A percentile compares a stretch with the other conserved stretches of the same genome.
phyloP scores from a whole-genome alignment of 2,888 invertebrate genomes.

The Rhagonycha lutea region DNA sequence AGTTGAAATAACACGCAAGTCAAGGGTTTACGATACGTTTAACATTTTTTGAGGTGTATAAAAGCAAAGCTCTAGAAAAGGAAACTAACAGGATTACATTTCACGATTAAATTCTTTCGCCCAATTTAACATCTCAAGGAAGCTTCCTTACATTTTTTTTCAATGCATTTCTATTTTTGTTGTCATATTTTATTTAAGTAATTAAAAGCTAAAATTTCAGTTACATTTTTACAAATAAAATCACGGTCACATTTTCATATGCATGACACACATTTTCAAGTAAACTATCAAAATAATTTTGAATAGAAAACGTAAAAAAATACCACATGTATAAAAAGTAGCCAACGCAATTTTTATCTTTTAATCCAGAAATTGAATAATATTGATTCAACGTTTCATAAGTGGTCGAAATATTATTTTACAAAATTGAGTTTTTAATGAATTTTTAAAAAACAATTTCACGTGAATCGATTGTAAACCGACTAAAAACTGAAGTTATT shows the following conservation, averaged over 20 bases:
- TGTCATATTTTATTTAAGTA: neutral
- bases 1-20: neutral
- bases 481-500: neutral
- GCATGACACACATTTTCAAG: no score
- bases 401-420: neutral
- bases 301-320: no score
- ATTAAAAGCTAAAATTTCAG: no score
- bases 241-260: no score
- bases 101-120: neutral
- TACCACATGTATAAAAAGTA: neutral
- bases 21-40: neutral
- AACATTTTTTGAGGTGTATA: neutral
- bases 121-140: neutral
- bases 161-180: neutral
- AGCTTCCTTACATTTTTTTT: neutral
- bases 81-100: neutral
- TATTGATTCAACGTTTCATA: neutral
- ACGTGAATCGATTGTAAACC: neutral
- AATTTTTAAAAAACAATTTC: neutral
- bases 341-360: neutral
- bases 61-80: neutral
- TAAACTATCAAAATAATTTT: no score
- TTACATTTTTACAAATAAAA: no score
- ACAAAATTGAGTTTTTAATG: neutral
- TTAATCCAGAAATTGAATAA: neutral